Evolutionary conservation across 2,888 invertebrate genomes (phyloP).

Genomic region (Eurytoma adleriae): DNA sequence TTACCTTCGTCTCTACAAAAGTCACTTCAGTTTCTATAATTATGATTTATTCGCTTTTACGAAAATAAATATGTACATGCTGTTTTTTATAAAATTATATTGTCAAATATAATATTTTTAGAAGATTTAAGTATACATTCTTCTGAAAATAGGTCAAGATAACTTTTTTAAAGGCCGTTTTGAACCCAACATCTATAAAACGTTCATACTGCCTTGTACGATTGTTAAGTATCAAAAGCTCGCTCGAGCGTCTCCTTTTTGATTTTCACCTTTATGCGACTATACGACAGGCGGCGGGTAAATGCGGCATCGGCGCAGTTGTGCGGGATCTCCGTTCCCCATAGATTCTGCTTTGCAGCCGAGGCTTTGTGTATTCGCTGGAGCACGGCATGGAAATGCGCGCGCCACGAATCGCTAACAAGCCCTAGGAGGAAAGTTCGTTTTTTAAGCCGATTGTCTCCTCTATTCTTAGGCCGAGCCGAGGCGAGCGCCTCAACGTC

Average conservation of each 20-base stretch:
- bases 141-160: no score
- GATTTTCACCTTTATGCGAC: slow-evolving; percentile 41
- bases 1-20: no score
- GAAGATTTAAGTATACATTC: no score
- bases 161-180: no score
- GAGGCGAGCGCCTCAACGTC: slow-evolving; percentile 11
- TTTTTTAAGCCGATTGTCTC: slow-evolving; percentile 32
- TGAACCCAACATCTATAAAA: no score
- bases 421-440: slow-evolving; percentile 22
- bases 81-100: no score
- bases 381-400: slow-evolving; percentile 34
- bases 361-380: slow-evolving; percentile 42
- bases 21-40: no score
- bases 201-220: neutral
- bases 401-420: slow-evolving; percentile 45
- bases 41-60: no score
- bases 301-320: neutral
- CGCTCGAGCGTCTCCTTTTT: slow-evolving; percentile 7
- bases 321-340: slow-evolving; percentile 32
- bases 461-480: slow-evolving; percentile 8
- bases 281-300: neutral
- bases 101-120: no score
- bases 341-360: neutral
- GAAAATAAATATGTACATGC: no score
- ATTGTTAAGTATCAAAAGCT: no score